These are phyloP conservation scores for Augiades crinisus DNA, from an alignment of 2,888 invertebrate genomes.

Conservation along the genomic window DNA sequence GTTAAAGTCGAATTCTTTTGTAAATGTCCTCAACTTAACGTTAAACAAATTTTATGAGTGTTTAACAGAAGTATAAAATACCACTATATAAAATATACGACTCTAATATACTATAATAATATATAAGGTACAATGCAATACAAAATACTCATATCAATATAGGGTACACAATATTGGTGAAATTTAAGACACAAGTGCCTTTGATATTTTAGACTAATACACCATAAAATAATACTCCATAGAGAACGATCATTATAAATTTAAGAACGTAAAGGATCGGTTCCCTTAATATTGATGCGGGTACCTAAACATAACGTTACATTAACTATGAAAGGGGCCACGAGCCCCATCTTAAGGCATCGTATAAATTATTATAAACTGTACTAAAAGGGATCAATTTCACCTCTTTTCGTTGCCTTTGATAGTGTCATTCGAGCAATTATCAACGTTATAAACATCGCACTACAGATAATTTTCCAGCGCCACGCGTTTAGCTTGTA, in stretches of 20 bases:
- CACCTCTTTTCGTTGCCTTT: slow-evolving; percentile 39
- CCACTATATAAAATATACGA: too few species aligned
- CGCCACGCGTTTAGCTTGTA: slow-evolving; percentile 43
- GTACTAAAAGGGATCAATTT: slow-evolving; percentile 56
- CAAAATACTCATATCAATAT: neutral
- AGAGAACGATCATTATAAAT: slow-evolving; percentile 21
- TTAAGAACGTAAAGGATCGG: slow-evolving; percentile 17
- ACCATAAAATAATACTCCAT: slow-evolving; percentile 18
- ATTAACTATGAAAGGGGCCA: slow-evolving; percentile 18
- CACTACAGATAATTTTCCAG: slow-evolving; percentile 61
- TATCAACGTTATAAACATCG: slow-evolving; percentile 48
- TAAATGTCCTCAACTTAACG: too few species aligned
- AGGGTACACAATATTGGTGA: neutral
- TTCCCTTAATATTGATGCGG: slow-evolving; percentile 25
- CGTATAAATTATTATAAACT: slow-evolving; percentile 49
- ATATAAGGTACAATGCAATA: neutral
- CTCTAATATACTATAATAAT: neutral
- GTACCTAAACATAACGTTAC: slow-evolving; percentile 18
- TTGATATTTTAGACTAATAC: too few species aligned
- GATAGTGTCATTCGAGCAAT: slow-evolving; percentile 51
- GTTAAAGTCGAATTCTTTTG: too few species aligned
- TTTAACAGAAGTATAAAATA: too few species aligned
- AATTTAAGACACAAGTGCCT: slow-evolving; percentile 1
- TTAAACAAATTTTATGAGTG: too few species aligned
- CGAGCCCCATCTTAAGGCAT: slow-evolving; percentile 11